Evolutionary conservation across 2,797 vertebrate genomes (phyloP), one percentile per base, ranked within the genome.

Genomic region (Odontamblyopus rebecca): DNA sequence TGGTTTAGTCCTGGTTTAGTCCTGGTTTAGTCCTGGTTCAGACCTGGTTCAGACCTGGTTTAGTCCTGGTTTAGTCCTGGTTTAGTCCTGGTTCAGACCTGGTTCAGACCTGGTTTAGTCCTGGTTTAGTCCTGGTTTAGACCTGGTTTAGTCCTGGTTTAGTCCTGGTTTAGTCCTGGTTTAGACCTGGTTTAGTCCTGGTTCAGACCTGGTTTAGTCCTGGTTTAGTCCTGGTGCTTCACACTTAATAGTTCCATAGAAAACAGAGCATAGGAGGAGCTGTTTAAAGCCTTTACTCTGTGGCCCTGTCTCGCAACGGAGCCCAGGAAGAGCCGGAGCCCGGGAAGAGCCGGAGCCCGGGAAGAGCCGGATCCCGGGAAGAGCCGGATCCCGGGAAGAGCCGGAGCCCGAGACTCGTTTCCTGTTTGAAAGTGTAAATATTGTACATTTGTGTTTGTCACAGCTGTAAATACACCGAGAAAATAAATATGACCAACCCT

Each of bases 401-500:
- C 32, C 32, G 6, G 32, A 7, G 32, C 32, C 30, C 32, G 5
- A 6, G 32, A 35, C 6, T 56, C 54, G 2, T 59, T 59, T 29
- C 1, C 4, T 27, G 26, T 27, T 59, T 26, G 27, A 59, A 59
- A 59, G 4, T 59, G 56, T 59, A 59, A 29, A 59, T 59, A 59
- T 6, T 59, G 56, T 59, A 59, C 23, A 59, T 59, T 27, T 59
- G 56, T 59, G 56, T 59, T 12, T 59, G 56, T 59, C 56, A 57
- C 54, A 26, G 26, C 56, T 59, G 56, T 59, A 59, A 59, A 59
- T 59, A 27, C 9, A 59, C 26, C 6, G 18, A 50, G 41, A 44
- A 19, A 53, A 53, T 53, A 53, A 53, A 53, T 8, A 53, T 8
- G 6, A 53, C 2, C 51, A 53, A 18, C 19, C 2, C 16, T 16